Conservation (phyloP, 1,140 invertebrate species). For the Anagrus nilaparvatae region DNA sequence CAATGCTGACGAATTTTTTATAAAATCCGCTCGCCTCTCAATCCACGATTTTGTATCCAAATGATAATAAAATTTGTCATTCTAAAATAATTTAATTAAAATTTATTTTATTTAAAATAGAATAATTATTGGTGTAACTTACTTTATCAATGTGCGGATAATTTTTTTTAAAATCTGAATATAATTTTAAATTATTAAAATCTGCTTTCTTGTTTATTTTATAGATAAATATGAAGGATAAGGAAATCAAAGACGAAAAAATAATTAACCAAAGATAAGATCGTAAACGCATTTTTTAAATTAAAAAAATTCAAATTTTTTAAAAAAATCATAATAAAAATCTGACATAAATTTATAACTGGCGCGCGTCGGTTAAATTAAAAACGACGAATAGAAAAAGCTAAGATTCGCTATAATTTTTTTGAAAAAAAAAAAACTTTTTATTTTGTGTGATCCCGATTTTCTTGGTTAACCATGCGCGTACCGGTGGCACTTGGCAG, state of each 20-base stretch:
- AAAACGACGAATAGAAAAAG: neutral
- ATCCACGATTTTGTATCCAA: neutral
- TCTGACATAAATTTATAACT: neutral
- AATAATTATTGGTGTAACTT: neutral
- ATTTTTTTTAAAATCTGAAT: neutral
- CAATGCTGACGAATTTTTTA: too few species aligned
- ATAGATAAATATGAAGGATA: too few species aligned
- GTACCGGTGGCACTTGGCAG: neutral
- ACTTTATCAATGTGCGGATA: neutral
- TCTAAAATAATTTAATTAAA: neutral
- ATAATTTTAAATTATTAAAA: too few species aligned
- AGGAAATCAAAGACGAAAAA: too few species aligned
- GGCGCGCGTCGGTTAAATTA: neutral
- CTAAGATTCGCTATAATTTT: too few species aligned
- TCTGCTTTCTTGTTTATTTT: too few species aligned
- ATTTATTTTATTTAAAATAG: neutral
- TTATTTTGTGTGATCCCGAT: neutral
- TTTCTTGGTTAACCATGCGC: conserved; percentile 2
- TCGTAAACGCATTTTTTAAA: neutral
- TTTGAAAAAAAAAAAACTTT: too few species aligned
- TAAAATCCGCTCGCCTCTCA: neutral
- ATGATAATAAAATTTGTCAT: neutral
- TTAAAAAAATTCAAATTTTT: neutral
- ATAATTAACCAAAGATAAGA: too few species aligned
- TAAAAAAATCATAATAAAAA: neutral